Evolutionary conservation across 2,888 invertebrate genomes (phyloP).

Genomic region (Dicyrtomina minuta): DNA sequence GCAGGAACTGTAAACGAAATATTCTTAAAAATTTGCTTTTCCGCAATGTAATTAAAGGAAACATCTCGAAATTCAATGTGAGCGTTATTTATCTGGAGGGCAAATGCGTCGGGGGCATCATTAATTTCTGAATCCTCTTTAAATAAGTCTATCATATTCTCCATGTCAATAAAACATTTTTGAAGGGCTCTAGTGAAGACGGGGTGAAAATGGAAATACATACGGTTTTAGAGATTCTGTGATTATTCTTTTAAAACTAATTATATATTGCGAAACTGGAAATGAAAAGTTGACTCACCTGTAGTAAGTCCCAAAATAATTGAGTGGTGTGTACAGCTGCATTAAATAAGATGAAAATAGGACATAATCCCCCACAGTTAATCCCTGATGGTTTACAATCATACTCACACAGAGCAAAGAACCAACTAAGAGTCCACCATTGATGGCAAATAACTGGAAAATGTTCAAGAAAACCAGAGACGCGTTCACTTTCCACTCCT

Average conservation of each 20-base stretch:
- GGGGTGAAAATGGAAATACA: too few species aligned
- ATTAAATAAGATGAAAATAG: conserved; percentile 92
- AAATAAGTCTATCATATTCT: conserved; percentile 97
- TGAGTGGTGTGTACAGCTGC: conserved; percentile 91
- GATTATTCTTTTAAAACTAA: too few species aligned
- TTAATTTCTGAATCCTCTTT: conserved; percentile 82
- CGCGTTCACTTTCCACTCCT: conserved; percentile 76
- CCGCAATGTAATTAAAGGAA: conserved; percentile 81
- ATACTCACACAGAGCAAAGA: conserved; percentile 85
- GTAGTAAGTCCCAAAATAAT: conserved; percentile 98
- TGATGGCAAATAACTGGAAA: conserved; percentile 86
- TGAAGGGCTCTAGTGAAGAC: conserved; percentile 95
- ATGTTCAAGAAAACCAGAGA: neutral
- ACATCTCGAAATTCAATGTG: conserved; percentile 87
- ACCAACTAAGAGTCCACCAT: conserved; percentile 78
- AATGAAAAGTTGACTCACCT: too few species aligned
- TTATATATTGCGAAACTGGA: too few species aligned
- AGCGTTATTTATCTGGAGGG: conserved; percentile 67
- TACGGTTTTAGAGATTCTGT: too few species aligned
- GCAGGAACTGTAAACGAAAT: conserved; percentile 76
- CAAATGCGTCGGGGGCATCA: conserved; percentile 77
- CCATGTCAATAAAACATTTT: conserved; percentile 98
- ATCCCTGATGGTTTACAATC: conserved; percentile 67
- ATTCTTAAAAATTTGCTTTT: conserved; percentile 72
- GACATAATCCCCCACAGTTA: conserved; percentile 94